A percentile compares a stretch with the other conserved stretches of the same genome.
Conservation (phyloP, 2,888 invertebrate species). For the Rhamnusium bicolor region DNA sequence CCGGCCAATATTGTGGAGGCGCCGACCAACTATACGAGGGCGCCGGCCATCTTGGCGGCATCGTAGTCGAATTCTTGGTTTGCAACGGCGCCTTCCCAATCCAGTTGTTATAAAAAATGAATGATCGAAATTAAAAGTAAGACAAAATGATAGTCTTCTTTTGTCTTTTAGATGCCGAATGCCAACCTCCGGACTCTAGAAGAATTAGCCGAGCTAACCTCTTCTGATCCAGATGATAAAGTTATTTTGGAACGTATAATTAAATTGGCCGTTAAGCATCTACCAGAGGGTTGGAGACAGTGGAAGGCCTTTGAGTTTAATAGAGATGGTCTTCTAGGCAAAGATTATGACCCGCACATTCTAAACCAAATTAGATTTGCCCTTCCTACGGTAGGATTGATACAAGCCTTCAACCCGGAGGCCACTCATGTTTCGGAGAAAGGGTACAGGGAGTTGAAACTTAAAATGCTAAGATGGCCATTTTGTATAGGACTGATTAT, state of each 20-base stretch:
- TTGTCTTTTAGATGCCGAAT: background rate
- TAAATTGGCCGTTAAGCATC: background rate
- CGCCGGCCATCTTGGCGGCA: background rate
- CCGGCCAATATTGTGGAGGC: background rate
- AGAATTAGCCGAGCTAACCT: background rate
- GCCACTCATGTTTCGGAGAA: background rate
- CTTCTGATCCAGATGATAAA: background rate
- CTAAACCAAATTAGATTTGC: conserved; percentile 4
- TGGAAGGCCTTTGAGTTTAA: background rate
- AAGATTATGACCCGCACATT: conserved; percentile 6
- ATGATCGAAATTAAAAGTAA: background rate
- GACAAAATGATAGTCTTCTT: background rate
- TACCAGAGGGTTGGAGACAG: background rate
- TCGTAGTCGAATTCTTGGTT: background rate
- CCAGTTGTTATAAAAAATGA: background rate
- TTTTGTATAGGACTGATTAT: background rate
- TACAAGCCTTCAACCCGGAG: background rate
- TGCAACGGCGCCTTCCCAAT: background rate
- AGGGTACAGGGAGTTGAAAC: background rate
- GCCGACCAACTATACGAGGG: too few relatives aligned
- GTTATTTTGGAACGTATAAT: background rate
- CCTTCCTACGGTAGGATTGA: background rate
- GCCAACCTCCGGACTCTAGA: background rate
- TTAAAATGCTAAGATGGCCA: background rate
- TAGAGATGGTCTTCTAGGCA: background rate